These are phyloP conservation scores for Hirudinaria manillensis DNA, from an alignment of 2,888 invertebrate species.

Conservation along the genomic window DNA sequence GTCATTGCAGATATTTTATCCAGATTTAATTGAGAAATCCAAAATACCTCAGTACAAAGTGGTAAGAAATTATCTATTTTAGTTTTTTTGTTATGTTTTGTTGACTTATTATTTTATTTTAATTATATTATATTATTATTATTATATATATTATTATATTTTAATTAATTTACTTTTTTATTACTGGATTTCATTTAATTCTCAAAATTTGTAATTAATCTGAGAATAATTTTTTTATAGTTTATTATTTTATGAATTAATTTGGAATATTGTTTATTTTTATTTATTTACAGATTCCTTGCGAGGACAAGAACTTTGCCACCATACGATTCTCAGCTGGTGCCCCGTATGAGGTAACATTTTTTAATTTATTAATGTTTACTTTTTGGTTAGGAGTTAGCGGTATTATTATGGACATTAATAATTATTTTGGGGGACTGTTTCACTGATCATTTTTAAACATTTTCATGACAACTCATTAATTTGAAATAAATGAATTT, in stretches of 20 bases:
- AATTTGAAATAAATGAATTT: too few relatives aligned
- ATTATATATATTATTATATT: not conserved
- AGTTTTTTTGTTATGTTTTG: not conserved
- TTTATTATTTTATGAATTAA: slow-evolving; percentile 2
- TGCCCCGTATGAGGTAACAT: slow-evolving; percentile 80
- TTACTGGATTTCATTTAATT: too few relatives aligned
- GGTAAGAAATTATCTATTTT: slow-evolving; percentile 58
- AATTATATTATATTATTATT: not conserved
- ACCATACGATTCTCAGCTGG: slow-evolving; percentile 92
- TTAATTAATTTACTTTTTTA: too few relatives aligned
- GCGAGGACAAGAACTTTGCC: slow-evolving; percentile 85
- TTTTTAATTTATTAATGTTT: not conserved
- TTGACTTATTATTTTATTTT: not conserved
- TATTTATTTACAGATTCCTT: slow-evolving; percentile 63
- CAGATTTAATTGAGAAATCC: slow-evolving; percentile 90
- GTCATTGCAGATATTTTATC: slow-evolving; percentile 77
- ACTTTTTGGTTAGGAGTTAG: not conserved
- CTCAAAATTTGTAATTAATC: not conserved
- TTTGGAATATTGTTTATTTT: not conserved
- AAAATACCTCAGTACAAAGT: slow-evolving; percentile 84
- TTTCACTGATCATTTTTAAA: not conserved
- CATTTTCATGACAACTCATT: not conserved
- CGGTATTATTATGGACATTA: not conserved
- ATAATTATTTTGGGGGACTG: not conserved
- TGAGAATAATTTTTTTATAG: not conserved